A percentile compares a stretch with the other conserved stretches of the same genome.
phyloP scores from a whole-genome alignment of 2,113 vertebrate species.

The Elaphurus davidianus region DNA sequence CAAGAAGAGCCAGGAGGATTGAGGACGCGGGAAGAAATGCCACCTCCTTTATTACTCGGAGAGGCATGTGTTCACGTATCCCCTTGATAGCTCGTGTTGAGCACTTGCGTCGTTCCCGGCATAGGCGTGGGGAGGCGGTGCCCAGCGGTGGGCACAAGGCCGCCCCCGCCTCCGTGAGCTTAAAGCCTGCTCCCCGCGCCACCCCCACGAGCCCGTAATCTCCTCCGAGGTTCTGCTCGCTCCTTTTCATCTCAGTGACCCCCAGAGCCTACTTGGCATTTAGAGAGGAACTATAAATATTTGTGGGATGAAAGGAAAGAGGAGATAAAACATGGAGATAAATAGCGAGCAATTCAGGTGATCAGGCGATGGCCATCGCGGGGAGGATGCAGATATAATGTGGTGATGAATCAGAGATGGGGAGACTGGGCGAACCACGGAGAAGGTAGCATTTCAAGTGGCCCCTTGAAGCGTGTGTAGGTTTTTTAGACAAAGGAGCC shows the following conservation, averaged over 20 bases:
- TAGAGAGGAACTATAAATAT: slow-evolving; percentile 46
- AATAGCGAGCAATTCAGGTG: background rate
- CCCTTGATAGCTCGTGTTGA: accelerated
- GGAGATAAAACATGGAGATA: slow-evolving; percentile 38
- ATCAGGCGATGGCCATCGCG: background rate
- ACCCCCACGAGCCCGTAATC: accelerated
- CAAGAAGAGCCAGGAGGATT: background rate
- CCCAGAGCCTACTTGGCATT: background rate
- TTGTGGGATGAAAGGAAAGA: background rate
- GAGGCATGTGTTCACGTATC: accelerated
- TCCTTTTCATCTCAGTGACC: background rate
- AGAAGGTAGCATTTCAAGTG: background rate
- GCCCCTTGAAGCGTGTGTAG: background rate
- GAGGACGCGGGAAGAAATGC: background rate
- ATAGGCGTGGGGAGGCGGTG: accelerated
- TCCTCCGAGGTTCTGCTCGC: background rate
- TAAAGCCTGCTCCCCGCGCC: too few relatives aligned
- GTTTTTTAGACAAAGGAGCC: background rate
- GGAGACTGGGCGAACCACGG: accelerated
- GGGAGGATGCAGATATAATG: background rate
- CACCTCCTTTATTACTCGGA: background rate
- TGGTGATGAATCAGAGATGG: background rate
- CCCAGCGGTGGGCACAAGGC: accelerated
- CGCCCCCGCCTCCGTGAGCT: background rate
- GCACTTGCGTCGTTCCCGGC: accelerated